phyloP scores from a whole-genome alignment of 2,797 vertebrate species.

The Erethizon dorsatum region DNA sequence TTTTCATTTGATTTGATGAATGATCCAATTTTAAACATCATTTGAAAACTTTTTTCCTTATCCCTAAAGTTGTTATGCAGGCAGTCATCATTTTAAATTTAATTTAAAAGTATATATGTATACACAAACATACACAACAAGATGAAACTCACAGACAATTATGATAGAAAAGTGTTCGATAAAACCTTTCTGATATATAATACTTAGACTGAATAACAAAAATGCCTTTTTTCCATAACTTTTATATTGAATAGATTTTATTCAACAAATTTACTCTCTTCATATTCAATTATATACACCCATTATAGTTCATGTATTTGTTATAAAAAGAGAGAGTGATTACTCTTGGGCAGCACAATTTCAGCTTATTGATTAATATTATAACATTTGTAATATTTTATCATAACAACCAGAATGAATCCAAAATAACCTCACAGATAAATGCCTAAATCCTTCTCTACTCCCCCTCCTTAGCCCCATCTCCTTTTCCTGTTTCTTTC shows the following conservation, averaged over 20 bases:
- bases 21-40: conserved; percentile 72
- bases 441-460: background rate
- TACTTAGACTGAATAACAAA: conserved; percentile 75
- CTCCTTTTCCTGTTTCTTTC: background rate
- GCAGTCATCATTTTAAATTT: conserved; percentile 67
- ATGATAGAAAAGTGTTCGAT: conserved; percentile 51
- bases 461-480: background rate
- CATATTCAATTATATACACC: background rate
- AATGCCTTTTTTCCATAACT: conserved; percentile 69
- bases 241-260: conserved; percentile 67
- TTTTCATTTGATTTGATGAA: conserved; percentile 62
- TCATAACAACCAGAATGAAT: background rate
- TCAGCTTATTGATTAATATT: conserved; percentile 68
- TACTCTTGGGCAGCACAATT: conserved; percentile 57
- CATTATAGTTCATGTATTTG: conserved; percentile 39
- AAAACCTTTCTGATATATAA: conserved; percentile 74
- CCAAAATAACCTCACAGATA: background rate
- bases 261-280: conserved; percentile 31
- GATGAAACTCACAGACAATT: conserved; percentile 53
- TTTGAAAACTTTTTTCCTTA: conserved; percentile 69
- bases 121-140: conserved; percentile 53
- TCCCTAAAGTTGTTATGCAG: conserved; percentile 57
- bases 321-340: background rate
- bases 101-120: conserved; percentile 76
- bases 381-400: conserved; percentile 71